These are phyloP conservation scores for Elaphurus davidianus DNA, from an alignment of 2,113 vertebrate species.

Conservation along the genomic window DNA sequence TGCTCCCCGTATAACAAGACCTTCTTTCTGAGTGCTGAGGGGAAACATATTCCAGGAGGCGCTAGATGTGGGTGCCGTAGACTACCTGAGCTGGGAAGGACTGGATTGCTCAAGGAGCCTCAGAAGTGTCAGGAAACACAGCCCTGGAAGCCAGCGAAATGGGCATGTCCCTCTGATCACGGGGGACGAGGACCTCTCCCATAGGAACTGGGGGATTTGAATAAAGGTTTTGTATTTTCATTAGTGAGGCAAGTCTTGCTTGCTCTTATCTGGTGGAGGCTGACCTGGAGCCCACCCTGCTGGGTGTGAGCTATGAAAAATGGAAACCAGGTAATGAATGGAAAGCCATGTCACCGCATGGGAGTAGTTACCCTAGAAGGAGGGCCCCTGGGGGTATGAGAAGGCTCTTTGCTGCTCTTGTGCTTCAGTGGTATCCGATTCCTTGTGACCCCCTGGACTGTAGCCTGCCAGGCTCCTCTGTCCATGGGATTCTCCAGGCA, in stretches of 20 bases:
- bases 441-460: not conserved
- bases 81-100: not conserved
- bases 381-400: not conserved
- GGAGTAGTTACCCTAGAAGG: not conserved
- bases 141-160: not conserved
- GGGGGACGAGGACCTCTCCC: no score
- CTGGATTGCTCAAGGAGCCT: not conserved
- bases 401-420: not conserved
- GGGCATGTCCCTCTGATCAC: not conserved
- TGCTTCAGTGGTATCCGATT: not conserved
- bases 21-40: not conserved
- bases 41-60: not conserved
- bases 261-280: not conserved
- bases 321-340: not conserved
- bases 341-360: not conserved
- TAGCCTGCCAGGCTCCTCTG: not conserved
- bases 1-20: not conserved
- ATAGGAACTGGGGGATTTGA: not conserved
- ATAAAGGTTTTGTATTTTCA: not conserved
- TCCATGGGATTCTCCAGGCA: not conserved
- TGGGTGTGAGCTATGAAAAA: not conserved
- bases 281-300: not conserved
- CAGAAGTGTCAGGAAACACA: not conserved
- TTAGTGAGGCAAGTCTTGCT: not conserved
- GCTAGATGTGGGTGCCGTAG: not conserved